Base-by-base conservation (phyloP, 1,140 invertebrate species). In the Cherax quadricarinatus region DNA sequence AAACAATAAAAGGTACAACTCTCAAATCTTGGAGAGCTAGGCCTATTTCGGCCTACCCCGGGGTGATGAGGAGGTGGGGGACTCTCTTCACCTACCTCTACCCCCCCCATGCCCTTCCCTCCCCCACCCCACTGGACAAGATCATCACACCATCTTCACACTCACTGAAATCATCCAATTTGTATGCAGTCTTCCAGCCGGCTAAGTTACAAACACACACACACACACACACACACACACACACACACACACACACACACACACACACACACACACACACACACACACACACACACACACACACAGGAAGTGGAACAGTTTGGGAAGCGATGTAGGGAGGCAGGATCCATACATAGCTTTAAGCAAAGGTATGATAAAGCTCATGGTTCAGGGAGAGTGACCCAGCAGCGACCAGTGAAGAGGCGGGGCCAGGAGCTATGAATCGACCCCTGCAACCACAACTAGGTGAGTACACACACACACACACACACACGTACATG, bases 141-240 rank as follows among this genome's bases (percentile, higher is more conserved):
- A 51, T 73, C 84, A 70, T 73, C 79, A 24, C 79, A 62, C 30
- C 79, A 60, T 81, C 78, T 57, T 81, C 87, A 81, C 60, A 82
- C 87, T 53, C 16, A 62, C 87, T 66, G 41, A 66, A 89, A 89
- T 89, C 87, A 89, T 48, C 60, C 87, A 89, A 89, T 89, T 89
- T 89, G 87, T 89, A 89, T 89, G 78, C 87, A 89, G 62, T 89
- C 60, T 89, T 82, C 30, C 62, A 82, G 60, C 48, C 73, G 80
- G 49, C 21, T 24, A 12, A 48, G 60, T 14, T 53, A 49, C n/a
- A 82, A 60, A 70, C 57, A 81, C 62, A 70, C 49, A 66, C 66
- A 41, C 53, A 73, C 79, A 89, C 30, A 73, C 73, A 84, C 60
- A 83, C 57, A 89, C 18, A 90, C 66, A 89, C 53, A 83, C 73